Evolutionary conservation across 1,140 invertebrate species (phyloP).

Genomic region (Panagrolaimus sp.): DNA sequence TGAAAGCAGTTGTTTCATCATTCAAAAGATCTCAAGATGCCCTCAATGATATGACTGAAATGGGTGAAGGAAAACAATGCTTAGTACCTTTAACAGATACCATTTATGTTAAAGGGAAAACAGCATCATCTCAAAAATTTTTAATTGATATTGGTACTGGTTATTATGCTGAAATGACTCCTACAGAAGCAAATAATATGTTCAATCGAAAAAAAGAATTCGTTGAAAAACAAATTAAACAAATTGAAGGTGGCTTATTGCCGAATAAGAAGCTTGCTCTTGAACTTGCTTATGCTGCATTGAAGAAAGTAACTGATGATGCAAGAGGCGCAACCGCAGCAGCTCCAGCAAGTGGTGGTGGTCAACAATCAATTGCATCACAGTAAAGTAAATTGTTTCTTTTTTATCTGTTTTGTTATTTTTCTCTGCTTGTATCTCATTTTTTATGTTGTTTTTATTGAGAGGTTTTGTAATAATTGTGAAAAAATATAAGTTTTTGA

Average conservation of each 20-base stretch:
- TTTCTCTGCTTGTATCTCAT: too few relatives aligned
- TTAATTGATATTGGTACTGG: background rate
- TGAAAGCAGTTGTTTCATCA: background rate
- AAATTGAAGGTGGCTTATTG: background rate
- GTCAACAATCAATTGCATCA: too few relatives aligned
- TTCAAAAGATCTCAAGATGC: constrained; percentile 6
- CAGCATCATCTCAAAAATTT: background rate
- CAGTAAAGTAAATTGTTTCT: too few relatives aligned
- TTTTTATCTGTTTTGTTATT: too few relatives aligned
- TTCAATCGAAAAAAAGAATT: background rate
- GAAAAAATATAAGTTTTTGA: too few relatives aligned
- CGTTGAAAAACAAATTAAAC: background rate
- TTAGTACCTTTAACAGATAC: background rate
- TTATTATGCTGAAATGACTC: constrained; percentile 1
- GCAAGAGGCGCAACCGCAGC: too few relatives aligned
- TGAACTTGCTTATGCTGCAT: background rate
- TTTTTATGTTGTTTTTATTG: too few relatives aligned
- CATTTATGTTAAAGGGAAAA: background rate
- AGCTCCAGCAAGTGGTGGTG: too few relatives aligned
- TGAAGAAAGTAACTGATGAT: too few relatives aligned
- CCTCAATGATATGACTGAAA: background rate
- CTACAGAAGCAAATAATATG: background rate
- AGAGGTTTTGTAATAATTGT: too few relatives aligned
- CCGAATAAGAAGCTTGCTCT: background rate
- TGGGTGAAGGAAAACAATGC: background rate